Evolutionary conservation across 2,888 invertebrate species (phyloP).

Genomic region (Leptinotarsa rubiginosa): DNA sequence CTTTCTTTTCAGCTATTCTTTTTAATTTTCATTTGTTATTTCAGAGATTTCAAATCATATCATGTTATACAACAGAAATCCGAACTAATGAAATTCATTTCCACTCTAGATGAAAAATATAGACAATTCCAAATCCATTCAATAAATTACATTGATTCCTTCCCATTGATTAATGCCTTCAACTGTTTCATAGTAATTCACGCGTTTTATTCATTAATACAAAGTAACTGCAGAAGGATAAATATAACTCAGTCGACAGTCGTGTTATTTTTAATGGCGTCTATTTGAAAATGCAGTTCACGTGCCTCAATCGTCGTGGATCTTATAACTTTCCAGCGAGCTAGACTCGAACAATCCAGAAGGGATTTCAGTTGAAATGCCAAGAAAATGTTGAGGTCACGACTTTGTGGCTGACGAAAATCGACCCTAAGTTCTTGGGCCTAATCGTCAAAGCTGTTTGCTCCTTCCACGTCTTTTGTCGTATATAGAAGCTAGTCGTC

Average conservation of each 20-base stretch:
- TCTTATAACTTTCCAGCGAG: conserved; percentile 36
- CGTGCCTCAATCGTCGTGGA: conserved; percentile 37
- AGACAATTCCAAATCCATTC: too few species aligned
- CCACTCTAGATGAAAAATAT: too few species aligned
- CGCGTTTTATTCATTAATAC: neutral
- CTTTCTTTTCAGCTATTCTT: too few species aligned
- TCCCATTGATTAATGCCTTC: neutral
- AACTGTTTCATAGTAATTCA: neutral
- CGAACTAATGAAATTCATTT: too few species aligned
- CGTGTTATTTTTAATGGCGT: conserved; percentile 50
- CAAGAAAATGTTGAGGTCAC: conserved; percentile 7
- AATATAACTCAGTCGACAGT: conserved; percentile 33
- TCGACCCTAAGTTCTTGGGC: neutral
- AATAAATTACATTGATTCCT: neutral
- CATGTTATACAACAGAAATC: too few species aligned
- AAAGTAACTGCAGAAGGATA: conserved; percentile 26
- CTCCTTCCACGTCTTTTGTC: neutral
- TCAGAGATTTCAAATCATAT: too few species aligned
- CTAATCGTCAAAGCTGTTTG: neutral
- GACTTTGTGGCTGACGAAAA: neutral
- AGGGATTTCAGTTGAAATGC: conserved; percentile 24
- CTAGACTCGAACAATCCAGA: conserved; percentile 33
- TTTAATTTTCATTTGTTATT: too few species aligned
- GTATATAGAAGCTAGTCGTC: neutral
- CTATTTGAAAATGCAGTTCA: conserved; percentile 44